These are phyloP conservation scores for Lepidurus apus DNA, from an alignment of 1,140 invertebrate genomes.

Conservation along the genomic window DNA sequence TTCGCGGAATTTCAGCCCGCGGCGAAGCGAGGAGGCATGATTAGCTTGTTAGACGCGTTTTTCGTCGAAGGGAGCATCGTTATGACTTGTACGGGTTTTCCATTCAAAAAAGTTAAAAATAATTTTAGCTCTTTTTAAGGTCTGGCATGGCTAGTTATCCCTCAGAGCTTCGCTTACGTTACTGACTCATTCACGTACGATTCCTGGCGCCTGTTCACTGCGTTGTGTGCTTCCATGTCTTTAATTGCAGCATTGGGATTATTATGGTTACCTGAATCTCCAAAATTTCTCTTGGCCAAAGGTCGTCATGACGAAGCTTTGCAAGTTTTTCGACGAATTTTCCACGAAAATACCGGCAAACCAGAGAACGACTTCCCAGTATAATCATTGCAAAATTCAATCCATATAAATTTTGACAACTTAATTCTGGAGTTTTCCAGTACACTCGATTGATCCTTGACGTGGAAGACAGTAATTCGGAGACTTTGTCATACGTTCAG, in stretches of 20 bases:
- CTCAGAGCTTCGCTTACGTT: conserved; percentile 53
- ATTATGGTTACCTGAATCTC: conserved; percentile 61
- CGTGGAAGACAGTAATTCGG: neutral
- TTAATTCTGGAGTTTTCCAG: neutral
- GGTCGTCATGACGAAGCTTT: conserved; percentile 52
- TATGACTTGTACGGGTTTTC: neutral
- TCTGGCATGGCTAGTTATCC: conserved; percentile 67
- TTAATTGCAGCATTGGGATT: conserved; percentile 53
- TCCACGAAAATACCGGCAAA: conserved; percentile 50
- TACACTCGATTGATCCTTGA: neutral
- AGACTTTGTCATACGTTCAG: neutral
- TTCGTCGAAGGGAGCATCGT: neutral
- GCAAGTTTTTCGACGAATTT: conserved; percentile 52
- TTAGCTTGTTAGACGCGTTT: neutral
- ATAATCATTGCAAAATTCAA: conserved; percentile 9
- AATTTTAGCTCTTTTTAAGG: conserved; percentile 44
- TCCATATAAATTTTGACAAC: neutral
- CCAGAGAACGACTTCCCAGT: conserved; percentile 45
- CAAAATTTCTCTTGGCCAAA: conserved; percentile 57
- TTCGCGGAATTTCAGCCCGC: neutral
- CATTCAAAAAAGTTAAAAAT: too few relatives aligned
- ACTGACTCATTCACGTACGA: conserved; percentile 56
- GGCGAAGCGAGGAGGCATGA: neutral
- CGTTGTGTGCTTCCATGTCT: conserved; percentile 59
- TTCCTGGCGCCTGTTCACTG: conserved; percentile 69